Base-by-base conservation (phyloP, 2,888 invertebrate genomes). In the Andricus quercusramuli region DNA sequence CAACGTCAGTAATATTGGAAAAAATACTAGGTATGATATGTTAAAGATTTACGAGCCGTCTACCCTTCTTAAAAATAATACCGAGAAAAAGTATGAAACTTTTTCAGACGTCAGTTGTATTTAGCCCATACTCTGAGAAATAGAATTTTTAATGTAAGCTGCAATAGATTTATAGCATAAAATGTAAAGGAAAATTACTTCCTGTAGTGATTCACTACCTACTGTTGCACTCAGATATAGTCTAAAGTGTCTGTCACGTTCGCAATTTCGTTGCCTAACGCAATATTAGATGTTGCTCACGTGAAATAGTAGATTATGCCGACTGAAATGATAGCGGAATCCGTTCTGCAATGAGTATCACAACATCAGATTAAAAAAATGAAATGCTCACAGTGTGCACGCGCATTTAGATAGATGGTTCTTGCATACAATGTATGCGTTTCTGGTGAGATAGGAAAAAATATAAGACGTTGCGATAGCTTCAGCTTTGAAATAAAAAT, bases 131-230 rank as follows among this genome's bases (percentile, higher is more conserved):
- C 29, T 66, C 20, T 32, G 29, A 66, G 32, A 20, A 66, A 66
- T 37, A 29, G 29, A 37, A 32, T n/a, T 32, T 29, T 66, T 66
- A 37, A 37, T 66, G 15, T 9, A 56, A 20, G 56, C 9, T 56
- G n/a, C 20, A 56, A 56, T n/a, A 56, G 56, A 56, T 56, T n/a
- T 56, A 56, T 56, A n/a, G 56, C 56, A 56, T n/a, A n/a, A 56
- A 56, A n/a, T 56, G 56, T 9, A n/a, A 56, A n/a, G n/a, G n/a
- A 56, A 56, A 56, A 56, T 56, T 56, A n/a, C 56, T 56, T 56
- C 56, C n/a, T n/a, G 56, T 3, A 56, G 56, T 56, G 56, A 56
- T 56, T 56, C n/a, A 56, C n/a, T n/a, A 56, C 15, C 56, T 56
- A 20, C 56, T 56, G 56, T 56, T n/a, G n/a, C n/a, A 56, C n/a